Evolutionary conservation across 2,113 vertebrate species (phyloP).

Genomic region (Ailuropoda melanoleuca): DNA sequence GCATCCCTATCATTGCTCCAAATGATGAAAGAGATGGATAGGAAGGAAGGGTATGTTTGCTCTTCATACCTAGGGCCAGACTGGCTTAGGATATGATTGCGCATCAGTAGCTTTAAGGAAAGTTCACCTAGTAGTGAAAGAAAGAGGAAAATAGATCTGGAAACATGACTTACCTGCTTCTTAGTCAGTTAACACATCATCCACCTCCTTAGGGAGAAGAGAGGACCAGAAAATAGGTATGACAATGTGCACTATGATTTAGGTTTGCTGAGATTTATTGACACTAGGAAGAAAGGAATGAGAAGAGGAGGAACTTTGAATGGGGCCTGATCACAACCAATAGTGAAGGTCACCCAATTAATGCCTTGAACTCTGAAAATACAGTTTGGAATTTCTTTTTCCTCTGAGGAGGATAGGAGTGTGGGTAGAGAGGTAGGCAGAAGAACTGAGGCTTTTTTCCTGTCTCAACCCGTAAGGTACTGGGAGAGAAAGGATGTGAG

Average conservation of each 20-base stretch:
- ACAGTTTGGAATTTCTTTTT: neutral
- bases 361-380: neutral
- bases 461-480: neutral
- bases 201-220: neutral
- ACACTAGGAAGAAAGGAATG: neutral
- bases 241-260: accelerated
- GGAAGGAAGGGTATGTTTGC: neutral
- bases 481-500: neutral
- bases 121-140: neutral
- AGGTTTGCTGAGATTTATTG: neutral
- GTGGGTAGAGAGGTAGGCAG: neutral
- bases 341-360: neutral
- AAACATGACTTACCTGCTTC: neutral
- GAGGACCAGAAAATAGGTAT: neutral
- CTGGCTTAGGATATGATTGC: neutral
- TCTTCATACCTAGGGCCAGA: neutral
- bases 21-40: neutral
- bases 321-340: accelerated
- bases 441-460: neutral
- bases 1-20: neutral
- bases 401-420: neutral
- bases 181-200: neutral
- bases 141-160: neutral
- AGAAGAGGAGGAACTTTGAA: neutral
- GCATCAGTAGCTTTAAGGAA: neutral